Evolutionary conservation across 2,888 invertebrate genomes (phyloP).

Genomic region (Pollenia griseotomentosa): DNA sequence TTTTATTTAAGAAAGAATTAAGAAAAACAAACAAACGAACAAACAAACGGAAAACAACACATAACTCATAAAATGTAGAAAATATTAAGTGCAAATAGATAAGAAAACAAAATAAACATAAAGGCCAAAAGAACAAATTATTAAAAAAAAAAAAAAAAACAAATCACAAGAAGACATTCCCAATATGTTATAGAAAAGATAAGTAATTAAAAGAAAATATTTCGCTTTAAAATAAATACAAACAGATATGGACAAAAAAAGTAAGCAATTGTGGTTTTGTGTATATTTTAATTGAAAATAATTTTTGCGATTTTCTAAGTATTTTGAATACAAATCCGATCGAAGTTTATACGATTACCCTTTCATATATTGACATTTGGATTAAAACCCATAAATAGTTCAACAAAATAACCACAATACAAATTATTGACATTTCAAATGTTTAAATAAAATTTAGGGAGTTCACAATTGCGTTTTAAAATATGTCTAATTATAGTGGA

Average conservation of each 20-base stretch:
- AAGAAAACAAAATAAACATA: conserved; percentile 25
- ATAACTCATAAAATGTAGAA: neutral
- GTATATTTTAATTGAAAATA: no score
- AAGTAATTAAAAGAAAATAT: conserved; percentile 9
- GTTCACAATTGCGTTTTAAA: no score
- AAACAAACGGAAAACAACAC: conserved; percentile 17
- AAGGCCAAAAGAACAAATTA: conserved; percentile 25
- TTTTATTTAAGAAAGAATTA: conserved; percentile 47
- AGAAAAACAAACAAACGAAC: conserved; percentile 40
- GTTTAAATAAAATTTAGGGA: no score
- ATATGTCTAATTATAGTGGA: no score
- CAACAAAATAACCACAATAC: no score
- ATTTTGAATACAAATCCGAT: no score
- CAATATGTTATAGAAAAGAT: conserved; percentile 43
- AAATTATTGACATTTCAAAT: no score
- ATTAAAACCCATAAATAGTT: no score
- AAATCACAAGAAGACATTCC: conserved; percentile 37
- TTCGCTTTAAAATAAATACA: neutral
- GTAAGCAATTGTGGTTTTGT: neutral
- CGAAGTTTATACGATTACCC: no score
- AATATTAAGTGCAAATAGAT: conserved; percentile 47
- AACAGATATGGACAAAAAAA: conserved; percentile 62
- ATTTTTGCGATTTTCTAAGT: no score
- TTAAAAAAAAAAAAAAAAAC: conserved; percentile 19
- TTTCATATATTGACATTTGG: no score